Percentiles rank a stretch among this genome's conserved stretches.
These are phyloP conservation scores for Lithobius niger DNA, from an alignment of 1,140 invertebrate genomes.

Conservation along the genomic window DNA sequence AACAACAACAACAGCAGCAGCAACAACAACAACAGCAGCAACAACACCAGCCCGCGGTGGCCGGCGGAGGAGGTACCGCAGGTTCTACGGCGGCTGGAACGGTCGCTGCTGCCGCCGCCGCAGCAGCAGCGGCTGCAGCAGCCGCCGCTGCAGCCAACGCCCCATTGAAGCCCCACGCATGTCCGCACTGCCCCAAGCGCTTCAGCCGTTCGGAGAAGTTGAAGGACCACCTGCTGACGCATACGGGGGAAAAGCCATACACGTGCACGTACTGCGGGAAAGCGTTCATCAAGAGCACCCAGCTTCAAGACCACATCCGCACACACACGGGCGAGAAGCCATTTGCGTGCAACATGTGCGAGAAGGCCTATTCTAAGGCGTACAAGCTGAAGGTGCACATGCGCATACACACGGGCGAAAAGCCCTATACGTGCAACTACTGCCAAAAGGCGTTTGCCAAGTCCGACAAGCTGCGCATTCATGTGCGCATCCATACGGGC, in stretches of 20 bases:
- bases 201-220: conserved; percentile 6
- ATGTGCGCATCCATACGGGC: conserved; percentile 43
- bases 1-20: conserved; percentile 4
- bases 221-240: conserved; percentile 5
- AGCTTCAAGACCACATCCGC: conserved; percentile 41
- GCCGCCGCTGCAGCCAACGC: not conserved
- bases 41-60: not conserved
- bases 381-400: conserved; percentile 65
- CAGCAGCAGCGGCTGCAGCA: not conserved
- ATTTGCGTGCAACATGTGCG: conserved; percentile 68
- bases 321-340: conserved; percentile 61
- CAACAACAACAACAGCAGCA: not conserved
- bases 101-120: not conserved
- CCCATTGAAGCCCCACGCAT: conserved; percentile 2
- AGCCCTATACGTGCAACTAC: conserved; percentile 34
- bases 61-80: conserved; percentile 29
- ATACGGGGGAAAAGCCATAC: conserved; percentile 7
- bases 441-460: conserved; percentile 40
- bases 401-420: conserved; percentile 45
- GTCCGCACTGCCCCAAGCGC: conserved; percentile 4
- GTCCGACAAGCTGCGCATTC: conserved; percentile 38
- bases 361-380: conserved; percentile 75
- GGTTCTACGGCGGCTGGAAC: no score
- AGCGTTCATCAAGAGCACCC: conserved; percentile 20
- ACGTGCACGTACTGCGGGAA: conserved; percentile 66